Evolutionary conservation across 2,113 vertebrate genomes (phyloP), one percentile per base, ranked within the genome.

Genomic region (Calidris pygmaea): DNA sequence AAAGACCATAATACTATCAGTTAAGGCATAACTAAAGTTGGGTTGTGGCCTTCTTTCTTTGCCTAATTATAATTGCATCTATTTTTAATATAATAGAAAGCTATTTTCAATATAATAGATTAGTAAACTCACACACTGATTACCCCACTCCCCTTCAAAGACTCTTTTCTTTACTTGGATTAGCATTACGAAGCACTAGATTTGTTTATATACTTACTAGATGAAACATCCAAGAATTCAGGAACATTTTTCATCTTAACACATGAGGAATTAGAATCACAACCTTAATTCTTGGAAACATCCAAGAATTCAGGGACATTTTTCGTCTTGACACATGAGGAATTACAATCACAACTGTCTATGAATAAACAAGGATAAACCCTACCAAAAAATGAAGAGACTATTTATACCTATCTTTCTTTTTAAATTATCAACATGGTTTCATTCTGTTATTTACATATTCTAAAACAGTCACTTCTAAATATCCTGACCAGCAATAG

Each of bases 361-460:
- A 22, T 34, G 73, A 94, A 96, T 37, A 43, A 96, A 70, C 15
- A 65, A 80, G 53, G 53, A 70, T 85, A 78, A 95, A 88, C 18
- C 39, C 35, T 85, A 89, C 29, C 50, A 84, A 78, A 75, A 84
- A 63, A 50, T 21, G 41, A 29, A 63, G 32, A 3, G 6, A 66
- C 45, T 94, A 21, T 86, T 88, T 89, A 79, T 62, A 32, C 16
- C 30, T 16, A 9, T 53, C 37, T 80, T 18, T 76, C 30, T 60
- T 85, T 94, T 62, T 66, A 82, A 76, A 11, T 85, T 76, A 84
- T 7, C n/a, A 81, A 23, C 39, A 27, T 78, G 35, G 93, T 93
- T 90, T 84, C 43, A 71, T 88, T 93, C 50, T 71, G 73, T 29
- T 93, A 90, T 75, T 95, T 90, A 81, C 65, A 66, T 35, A 75